Conservation (phyloP, 2,888 invertebrate genomes). For the Osedax fenrisi region DNA sequence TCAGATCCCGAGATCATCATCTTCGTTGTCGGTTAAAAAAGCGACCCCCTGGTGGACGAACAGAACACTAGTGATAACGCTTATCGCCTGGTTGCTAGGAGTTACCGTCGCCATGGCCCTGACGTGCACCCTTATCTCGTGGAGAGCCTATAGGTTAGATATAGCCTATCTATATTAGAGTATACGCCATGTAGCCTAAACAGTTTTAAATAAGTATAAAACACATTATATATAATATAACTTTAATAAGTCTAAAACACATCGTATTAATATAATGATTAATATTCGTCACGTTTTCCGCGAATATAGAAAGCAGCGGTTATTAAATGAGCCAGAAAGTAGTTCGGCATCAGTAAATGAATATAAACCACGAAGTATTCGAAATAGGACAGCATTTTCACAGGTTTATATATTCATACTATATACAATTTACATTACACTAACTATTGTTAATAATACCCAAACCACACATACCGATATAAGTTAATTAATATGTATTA, state of each 20-base stretch:
- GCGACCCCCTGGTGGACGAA: background rate
- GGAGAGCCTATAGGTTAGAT: too few relatives aligned
- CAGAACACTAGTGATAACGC: background rate
- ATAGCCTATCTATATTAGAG: too few relatives aligned
- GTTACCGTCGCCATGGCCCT: background rate
- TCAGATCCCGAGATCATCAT: background rate
- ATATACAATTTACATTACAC: too few relatives aligned
- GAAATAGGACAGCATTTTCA: background rate
- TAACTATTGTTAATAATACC: too few relatives aligned
- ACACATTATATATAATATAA: too few relatives aligned
- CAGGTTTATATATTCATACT: background rate
- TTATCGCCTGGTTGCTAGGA: background rate
- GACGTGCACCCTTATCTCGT: background rate
- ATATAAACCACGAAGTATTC: background rate
- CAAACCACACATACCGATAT: too few relatives aligned
- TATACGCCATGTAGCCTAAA: too few relatives aligned
- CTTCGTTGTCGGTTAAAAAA: background rate
- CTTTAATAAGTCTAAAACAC: too few relatives aligned
- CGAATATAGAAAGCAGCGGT: background rate
- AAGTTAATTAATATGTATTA: too few relatives aligned
- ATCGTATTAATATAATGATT: too few relatives aligned
- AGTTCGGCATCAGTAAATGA: background rate
- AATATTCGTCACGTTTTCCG: too few relatives aligned
- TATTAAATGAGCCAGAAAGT: background rate
- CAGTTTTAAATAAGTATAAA: too few relatives aligned